These are phyloP conservation scores for Platysternon megacephalum DNA, from an alignment of 2,113 vertebrate genomes.

Conservation along the genomic window DNA sequence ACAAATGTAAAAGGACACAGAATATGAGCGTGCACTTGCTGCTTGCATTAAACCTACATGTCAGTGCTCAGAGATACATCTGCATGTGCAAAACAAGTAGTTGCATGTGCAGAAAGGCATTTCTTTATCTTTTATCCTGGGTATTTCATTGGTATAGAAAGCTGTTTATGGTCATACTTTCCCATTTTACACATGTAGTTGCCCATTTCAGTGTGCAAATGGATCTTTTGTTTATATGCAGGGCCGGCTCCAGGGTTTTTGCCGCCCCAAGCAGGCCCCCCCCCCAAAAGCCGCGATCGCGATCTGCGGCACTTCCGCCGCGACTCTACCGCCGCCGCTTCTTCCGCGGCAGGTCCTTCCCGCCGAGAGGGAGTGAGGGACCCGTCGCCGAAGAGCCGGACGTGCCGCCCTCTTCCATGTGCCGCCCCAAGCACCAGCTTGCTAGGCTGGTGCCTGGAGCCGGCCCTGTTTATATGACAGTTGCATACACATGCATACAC, in stretches of 20 bases:
- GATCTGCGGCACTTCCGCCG: too few species aligned
- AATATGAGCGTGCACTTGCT: neutral
- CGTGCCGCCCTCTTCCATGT: too few species aligned
- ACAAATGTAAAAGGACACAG: neutral
- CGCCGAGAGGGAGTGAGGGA: too few species aligned
- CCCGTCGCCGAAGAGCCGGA: too few species aligned
- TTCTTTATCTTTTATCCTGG: neutral
- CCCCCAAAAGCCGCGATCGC: too few species aligned
- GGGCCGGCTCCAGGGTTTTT: too few species aligned
- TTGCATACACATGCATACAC: neutral
- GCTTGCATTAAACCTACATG: neutral
- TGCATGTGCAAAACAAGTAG: neutral
- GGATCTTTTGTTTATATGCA: neutral
- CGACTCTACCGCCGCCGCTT: too few species aligned
- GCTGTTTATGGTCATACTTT: neutral
- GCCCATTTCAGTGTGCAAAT: neutral
- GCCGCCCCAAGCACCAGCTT: too few species aligned
- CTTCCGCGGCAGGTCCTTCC: too few species aligned
- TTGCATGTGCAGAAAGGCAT: neutral
- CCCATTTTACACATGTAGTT: neutral
- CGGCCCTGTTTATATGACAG: fast-evolving
- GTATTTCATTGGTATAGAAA: neutral
- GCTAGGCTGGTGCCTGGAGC: too few species aligned
- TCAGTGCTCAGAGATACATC: neutral
- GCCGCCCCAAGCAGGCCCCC: too few species aligned